These are phyloP conservation scores for Odiellus spinosus DNA, from an alignment of 2,888 invertebrate species.

Conservation along the genomic window DNA sequence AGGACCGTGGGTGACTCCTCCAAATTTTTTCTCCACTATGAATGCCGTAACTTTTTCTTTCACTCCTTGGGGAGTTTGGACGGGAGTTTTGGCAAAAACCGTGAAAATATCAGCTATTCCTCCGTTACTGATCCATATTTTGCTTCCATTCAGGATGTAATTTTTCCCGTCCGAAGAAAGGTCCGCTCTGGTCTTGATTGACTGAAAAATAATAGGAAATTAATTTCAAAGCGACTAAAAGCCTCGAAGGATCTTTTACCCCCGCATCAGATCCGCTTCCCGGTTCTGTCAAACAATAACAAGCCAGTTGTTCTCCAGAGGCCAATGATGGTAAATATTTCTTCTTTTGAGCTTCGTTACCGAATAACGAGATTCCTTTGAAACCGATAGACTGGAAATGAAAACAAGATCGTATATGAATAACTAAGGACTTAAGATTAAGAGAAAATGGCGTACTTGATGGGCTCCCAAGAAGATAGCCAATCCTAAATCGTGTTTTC, in stretches of 20 bases:
- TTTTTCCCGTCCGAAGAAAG: slow-evolving; percentile 73
- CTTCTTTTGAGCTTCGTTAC: slow-evolving; percentile 70
- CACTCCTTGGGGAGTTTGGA: slow-evolving; percentile 32
- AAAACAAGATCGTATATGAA: no score
- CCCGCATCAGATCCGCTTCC: slow-evolving; percentile 84
- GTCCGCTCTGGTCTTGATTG: slow-evolving; percentile 56
- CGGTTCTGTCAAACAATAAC: slow-evolving; percentile 92
- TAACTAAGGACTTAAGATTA: no score
- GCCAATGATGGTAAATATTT: slow-evolving; percentile 84
- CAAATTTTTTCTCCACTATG: slow-evolving; percentile 84
- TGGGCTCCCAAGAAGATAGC: slow-evolving; percentile 92
- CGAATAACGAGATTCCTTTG: slow-evolving; percentile 72
- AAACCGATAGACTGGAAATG: slow-evolving; percentile 40
- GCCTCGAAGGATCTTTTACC: no score
- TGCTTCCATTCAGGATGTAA: slow-evolving; percentile 85
- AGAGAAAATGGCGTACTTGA: no score
- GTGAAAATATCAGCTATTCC: slow-evolving; percentile 92
- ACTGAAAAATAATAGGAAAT: slow-evolving; percentile 29
- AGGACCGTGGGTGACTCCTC: slow-evolving; percentile 78
- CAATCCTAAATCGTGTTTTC: slow-evolving; percentile 78
- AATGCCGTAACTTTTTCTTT: slow-evolving; percentile 76
- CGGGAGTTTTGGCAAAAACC: slow-evolving; percentile 69
- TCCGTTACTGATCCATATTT: slow-evolving; percentile 98
- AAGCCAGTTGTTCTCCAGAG: slow-evolving; percentile 62
- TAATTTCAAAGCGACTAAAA: slow-evolving; percentile 4